Base-by-base conservation (phyloP, 2,888 invertebrate genomes). In the Drosophila peninsularis region DNA sequence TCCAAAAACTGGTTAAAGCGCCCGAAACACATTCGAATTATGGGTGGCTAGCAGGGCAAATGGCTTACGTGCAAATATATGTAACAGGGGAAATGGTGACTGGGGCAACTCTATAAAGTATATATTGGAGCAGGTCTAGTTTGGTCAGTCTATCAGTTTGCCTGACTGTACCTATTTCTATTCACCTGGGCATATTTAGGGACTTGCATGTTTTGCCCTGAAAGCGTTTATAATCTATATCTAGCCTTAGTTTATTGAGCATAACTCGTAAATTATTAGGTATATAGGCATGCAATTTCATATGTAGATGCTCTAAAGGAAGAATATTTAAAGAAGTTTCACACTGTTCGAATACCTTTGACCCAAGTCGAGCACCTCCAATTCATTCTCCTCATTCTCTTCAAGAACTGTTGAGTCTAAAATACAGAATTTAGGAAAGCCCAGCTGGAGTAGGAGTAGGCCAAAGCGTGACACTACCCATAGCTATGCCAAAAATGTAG, bases 1-100 rank as follows among this genome's bases (percentile, higher is more conserved):
- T 50, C 36, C 50, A 50, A 32, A 30, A 50, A 36, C 50, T 47
- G 50, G 21, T 50, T 34, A 10, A n/a, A 24, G 36, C 50, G 30
- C 27, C 45, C n/a, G 27, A 27, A 27, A 27, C 10, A 9, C 45
- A 45, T 27, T n/a, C 45, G n/a, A 45, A 45, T 27, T 27, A 27
- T 47, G 27, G 30, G 6, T 6, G 6, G 17, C 5, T 45, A n/a
- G 9, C 45, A n/a, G 27, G 45, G n/a, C 27, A 9, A 10, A n/a
- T 45, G 27, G 24, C 4, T 44, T 6, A 6, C n/a, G n/a, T 45
- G 27, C n/a, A 30, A 45, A 30, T 47, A 11, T 17, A 47, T 13
- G 17, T 19, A 47, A 32, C 6, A 19, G 19, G 19, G 30, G 6
- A 13, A 47, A 13, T 30, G 17, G 3, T 1, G 13, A 3, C 17